Conservation (phyloP, 2,888 invertebrate genomes). For the Amiota mariae region DNA sequence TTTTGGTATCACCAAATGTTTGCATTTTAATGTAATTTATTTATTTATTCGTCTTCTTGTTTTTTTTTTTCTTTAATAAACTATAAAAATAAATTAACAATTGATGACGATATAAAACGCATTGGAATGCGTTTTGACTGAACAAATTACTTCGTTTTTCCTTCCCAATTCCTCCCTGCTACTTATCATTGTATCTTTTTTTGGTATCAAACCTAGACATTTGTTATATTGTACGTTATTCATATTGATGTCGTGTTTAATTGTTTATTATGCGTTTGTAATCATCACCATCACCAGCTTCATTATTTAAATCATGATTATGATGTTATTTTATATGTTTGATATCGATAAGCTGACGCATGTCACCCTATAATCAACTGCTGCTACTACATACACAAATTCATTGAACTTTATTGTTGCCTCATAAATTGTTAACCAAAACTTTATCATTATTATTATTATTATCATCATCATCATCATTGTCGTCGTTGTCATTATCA, state of each 20-base stretch:
- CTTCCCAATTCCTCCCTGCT: too few relatives aligned
- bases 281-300: not conserved
- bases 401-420: not conserved
- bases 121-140: conserved; percentile 52
- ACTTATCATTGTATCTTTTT: not conserved
- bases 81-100: conserved; percentile 65
- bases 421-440: conserved; percentile 38
- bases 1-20: not conserved
- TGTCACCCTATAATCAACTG: not conserved
- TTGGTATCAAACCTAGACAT: not conserved
- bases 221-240: conserved; percentile 46
- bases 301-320: not conserved
- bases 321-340: not conserved
- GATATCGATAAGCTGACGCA: not conserved
- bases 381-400: not conserved
- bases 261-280: not conserved
- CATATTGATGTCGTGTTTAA: conserved; percentile 58
- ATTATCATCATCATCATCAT: conserved; percentile 13
- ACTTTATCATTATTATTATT: not conserved
- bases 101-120: conserved; percentile 65
- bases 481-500: not conserved
- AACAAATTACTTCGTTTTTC: too few relatives aligned
- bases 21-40: conserved; percentile 11
- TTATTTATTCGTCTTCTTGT: conserved; percentile 29
- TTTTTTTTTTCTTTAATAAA: conserved; percentile 51